Percentiles rank a stretch among this genome's conserved stretches.
Conservation (phyloP, 2,113 vertebrate species). For the Barnardius zonarius region DNA sequence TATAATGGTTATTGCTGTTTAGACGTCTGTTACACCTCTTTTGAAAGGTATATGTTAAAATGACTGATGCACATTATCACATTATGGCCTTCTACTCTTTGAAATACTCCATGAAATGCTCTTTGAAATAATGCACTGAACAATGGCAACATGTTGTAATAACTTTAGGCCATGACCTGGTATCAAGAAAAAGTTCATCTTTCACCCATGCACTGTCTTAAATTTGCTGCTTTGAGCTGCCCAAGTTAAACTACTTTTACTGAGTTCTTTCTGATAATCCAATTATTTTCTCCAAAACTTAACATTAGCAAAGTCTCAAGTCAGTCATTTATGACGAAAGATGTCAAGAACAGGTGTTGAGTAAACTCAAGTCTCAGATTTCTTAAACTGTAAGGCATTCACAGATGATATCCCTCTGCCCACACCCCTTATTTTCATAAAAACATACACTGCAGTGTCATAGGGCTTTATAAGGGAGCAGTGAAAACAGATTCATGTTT, state of each 20-base stretch:
- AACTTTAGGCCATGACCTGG: neutral
- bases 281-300: neutral
- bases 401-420: neutral
- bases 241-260: neutral
- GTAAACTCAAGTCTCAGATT: neutral
- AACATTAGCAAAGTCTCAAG: neutral
- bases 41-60: neutral
- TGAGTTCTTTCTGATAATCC: neutral
- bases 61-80: neutral
- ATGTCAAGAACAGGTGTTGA: neutral
- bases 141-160: neutral
- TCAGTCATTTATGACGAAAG: neutral
- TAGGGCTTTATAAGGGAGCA: neutral
- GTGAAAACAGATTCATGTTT: neutral
- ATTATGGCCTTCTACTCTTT: neutral
- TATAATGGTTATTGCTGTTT: neutral
- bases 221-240: neutral
- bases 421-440: neutral
- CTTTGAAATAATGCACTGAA: neutral
- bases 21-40: neutral
- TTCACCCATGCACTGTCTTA: neutral
- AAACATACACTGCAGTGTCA: neutral
- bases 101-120: constrained; percentile 3
- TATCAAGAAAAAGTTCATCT: neutral
- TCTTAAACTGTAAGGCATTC: neutral